These are phyloP conservation scores for Naso thynnoides DNA, from an alignment of 2,797 vertebrate species.

Conservation along the genomic window DNA sequence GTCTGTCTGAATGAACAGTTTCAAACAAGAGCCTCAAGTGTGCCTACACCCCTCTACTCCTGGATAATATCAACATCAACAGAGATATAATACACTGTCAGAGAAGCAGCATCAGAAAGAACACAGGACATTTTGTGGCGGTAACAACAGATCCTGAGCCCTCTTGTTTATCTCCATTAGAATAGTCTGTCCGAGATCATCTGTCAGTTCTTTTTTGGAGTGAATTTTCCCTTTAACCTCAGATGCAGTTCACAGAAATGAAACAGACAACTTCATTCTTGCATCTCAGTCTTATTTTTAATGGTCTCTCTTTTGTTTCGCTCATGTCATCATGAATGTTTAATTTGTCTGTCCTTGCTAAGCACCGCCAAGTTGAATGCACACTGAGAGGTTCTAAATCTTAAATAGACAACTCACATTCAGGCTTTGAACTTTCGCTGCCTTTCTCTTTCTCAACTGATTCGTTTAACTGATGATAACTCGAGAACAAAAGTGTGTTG, in stretches of 20 bases:
- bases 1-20: conserved; percentile 32
- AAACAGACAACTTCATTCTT: conserved; percentile 47
- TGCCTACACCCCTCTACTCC: conserved; percentile 26
- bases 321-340: conserved; percentile 68
- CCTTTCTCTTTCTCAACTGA: conserved; percentile 71
- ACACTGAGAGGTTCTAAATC: conserved; percentile 70
- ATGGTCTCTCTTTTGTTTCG: conserved; percentile 62
- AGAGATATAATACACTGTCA: conserved; percentile 28
- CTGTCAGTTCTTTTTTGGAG: conserved; percentile 38
- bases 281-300: conserved; percentile 80
- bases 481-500: conserved; percentile 77
- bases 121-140: conserved; percentile 3
- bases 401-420: conserved; percentile 64
- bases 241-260: conserved; percentile 52
- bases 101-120: conserved; percentile 25
- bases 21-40: conserved; percentile 33
- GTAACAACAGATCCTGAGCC: conserved; percentile 17
- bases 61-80: conserved; percentile 13
- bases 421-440: conserved; percentile 71
- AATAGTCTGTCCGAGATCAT: conserved; percentile 15
- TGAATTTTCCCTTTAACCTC: conserved; percentile 58
- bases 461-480: conserved; percentile 77
- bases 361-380: conserved; percentile 73
- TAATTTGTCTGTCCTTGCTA: conserved; percentile 60
- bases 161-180: conserved; percentile 11